A percentile compares a stretch with the other conserved stretches of the same genome.
phyloP scores from a whole-genome alignment of 2,888 invertebrate species.

The Scaptomyza flava region DNA sequence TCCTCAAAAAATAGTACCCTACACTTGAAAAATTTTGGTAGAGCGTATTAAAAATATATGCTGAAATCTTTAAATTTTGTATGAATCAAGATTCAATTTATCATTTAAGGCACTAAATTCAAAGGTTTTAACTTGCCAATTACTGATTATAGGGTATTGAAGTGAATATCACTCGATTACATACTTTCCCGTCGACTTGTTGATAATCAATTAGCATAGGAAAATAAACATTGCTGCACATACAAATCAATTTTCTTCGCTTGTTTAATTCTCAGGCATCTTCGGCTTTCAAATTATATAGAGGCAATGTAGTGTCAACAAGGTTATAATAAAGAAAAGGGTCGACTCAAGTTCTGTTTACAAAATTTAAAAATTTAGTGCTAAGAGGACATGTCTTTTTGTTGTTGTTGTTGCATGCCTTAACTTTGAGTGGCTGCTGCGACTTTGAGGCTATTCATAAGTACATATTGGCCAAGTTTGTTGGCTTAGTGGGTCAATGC shows the following conservation, averaged over 20 bases:
- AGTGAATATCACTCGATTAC: background rate
- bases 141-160: conserved; percentile 25
- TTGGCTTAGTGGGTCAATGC: conserved; percentile 62
- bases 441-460: conserved; percentile 58
- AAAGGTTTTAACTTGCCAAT: background rate
- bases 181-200: conserved; percentile 23
- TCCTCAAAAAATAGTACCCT: conserved; percentile 2
- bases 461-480: conserved; percentile 48
- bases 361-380: conserved; percentile 16
- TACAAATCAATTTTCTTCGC: conserved; percentile 29
- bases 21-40: background rate
- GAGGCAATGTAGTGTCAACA: background rate
- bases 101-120: no score
- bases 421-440: conserved; percentile 29
- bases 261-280: conserved; percentile 7
- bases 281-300: conserved; percentile 10
- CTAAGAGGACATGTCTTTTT: background rate
- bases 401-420: background rate
- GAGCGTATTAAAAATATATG: background rate
- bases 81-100: background rate
- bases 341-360: conserved; percentile 26
- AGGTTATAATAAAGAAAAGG: conserved; percentile 10
- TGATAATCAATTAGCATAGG: conserved; percentile 46
- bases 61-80: background rate
- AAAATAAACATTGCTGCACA: conserved; percentile 32